Evolutionary conservation across 2,797 vertebrate genomes (phyloP).

Genomic region (Podargus strigoides): DNA sequence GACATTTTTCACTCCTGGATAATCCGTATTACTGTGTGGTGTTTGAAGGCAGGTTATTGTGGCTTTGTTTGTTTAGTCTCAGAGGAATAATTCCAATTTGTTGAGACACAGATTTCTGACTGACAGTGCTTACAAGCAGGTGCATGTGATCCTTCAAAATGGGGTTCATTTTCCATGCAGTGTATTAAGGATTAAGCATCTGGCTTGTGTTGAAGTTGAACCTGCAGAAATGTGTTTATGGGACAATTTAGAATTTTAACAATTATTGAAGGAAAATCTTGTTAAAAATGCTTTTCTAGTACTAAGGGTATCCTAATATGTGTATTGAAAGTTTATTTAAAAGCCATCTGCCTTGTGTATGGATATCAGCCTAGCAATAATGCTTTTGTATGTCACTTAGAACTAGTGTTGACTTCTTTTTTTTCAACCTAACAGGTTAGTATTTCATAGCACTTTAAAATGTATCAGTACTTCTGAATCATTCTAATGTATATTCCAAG

Average conservation of each 20-base stretch:
- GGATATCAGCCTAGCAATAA: not conserved
- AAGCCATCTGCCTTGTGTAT: not conserved
- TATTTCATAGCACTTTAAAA: not conserved
- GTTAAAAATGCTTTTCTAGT: not conserved
- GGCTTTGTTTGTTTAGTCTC: not conserved
- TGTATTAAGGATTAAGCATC: not conserved
- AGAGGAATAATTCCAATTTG: not conserved
- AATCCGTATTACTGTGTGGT: not conserved
- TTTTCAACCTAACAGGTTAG: not conserved
- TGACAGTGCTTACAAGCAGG: not conserved
- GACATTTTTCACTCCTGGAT: not conserved
- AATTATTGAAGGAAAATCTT: not conserved
- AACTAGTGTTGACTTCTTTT: not conserved
- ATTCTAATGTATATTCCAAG: not conserved
- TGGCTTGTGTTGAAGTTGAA: not conserved
- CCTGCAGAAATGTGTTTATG: not conserved
- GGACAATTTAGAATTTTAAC: not conserved
- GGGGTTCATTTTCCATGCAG: not conserved
- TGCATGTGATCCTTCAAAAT: not conserved
- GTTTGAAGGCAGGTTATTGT: not conserved
- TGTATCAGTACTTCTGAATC: not conserved
- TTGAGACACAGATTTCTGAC: not conserved
- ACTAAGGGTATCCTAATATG: not conserved
- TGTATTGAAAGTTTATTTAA: not conserved
- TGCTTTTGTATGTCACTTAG: not conserved